phyloP scores from a whole-genome alignment of 2,888 invertebrate species.

The Pyrgus malvae region DNA sequence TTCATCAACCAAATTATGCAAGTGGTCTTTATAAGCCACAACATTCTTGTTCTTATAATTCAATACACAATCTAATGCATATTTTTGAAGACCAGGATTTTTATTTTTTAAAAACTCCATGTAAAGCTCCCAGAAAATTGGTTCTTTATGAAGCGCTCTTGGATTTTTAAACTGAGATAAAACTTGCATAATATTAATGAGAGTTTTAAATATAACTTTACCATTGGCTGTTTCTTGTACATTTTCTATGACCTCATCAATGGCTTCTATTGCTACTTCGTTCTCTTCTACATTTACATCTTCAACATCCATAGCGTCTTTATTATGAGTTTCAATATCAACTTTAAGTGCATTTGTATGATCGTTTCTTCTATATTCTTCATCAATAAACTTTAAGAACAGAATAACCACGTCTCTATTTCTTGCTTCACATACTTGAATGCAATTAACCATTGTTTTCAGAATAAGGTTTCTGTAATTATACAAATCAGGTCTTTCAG shows the following conservation, averaged over 20 bases:
- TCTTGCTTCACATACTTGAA: constrained; percentile 88
- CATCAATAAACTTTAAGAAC: constrained; percentile 90
- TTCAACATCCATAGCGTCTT: constrained; percentile 57
- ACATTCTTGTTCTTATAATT: constrained; percentile 92
- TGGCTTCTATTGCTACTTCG: constrained; percentile 56
- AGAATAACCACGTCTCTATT: constrained; percentile 90
- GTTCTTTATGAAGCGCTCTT: constrained; percentile 88
- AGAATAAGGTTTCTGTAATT: constrained; percentile 92
- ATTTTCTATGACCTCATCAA: constrained; percentile 41
- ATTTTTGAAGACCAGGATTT: constrained; percentile 90
- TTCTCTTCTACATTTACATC: constrained; percentile 53
- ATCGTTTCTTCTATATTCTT: constrained; percentile 71
- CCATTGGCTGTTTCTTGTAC: constrained; percentile 59
- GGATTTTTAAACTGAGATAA: constrained; percentile 92
- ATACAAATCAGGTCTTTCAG: constrained; percentile 85
- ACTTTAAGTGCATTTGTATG: constrained; percentile 61
- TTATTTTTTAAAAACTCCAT: constrained; percentile 90
- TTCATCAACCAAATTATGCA: constrained; percentile 92
- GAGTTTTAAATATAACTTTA: constrained; percentile 72
- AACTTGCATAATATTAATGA: constrained; percentile 87
- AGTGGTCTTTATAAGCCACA: constrained; percentile 89
- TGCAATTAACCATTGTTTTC: constrained; percentile 88
- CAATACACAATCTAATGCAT: constrained; percentile 92
- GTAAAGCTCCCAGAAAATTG: constrained; percentile 88
- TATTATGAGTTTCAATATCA: constrained; percentile 84